A percentile compares a stretch with the other conserved stretches of the same genome.
phyloP scores from a whole-genome alignment of 1,140 invertebrate species.

The Brachionus koreanus region DNA sequence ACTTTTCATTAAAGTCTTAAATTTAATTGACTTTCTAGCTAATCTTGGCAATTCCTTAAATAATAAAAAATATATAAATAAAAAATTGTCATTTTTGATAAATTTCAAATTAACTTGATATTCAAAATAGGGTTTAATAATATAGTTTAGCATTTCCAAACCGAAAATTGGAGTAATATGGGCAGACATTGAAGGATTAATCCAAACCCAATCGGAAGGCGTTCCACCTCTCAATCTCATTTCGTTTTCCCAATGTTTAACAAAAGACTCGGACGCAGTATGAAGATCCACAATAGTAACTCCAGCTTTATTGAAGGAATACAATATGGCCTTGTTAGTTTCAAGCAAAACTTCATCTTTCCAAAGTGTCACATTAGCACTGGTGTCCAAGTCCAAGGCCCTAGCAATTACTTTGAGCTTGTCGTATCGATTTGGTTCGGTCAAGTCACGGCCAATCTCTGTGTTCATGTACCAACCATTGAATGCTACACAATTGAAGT shows the following conservation, averaged over 20 bases:
- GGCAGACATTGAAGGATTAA: conserved; percentile 84
- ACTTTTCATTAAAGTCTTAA: conserved; percentile 71
- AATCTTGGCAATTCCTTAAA: conserved; percentile 69
- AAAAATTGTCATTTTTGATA: neutral
- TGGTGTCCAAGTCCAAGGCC: conserved; percentile 79
- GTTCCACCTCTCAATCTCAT: conserved; percentile 81
- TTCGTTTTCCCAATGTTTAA: conserved; percentile 90
- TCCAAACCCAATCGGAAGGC: conserved; percentile 93
- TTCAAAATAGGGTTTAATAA: conserved; percentile 81
- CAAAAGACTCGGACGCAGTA: conserved; percentile 89
- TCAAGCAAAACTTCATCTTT: conserved; percentile 86
- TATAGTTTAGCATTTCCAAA: conserved; percentile 88
- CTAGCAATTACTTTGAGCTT: conserved; percentile 78
- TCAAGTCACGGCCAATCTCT: conserved; percentile 84
- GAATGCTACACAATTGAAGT: conserved; percentile 85
- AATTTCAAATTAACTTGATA: conserved; percentile 68
- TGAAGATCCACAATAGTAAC: conserved; percentile 93
- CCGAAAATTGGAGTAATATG: conserved; percentile 86
- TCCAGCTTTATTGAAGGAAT: conserved; percentile 80
- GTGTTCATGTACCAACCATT: conserved; percentile 97
- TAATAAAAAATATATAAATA: neutral
- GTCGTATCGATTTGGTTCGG: conserved; percentile 79
- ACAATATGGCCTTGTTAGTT: conserved; percentile 80
- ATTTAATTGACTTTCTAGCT: conserved; percentile 87
- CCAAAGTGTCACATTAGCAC: conserved; percentile 78